Evolutionary conservation across 2,888 invertebrate species (phyloP), one percentile per base, ranked within the genome.

Genomic region (Morinoia aosen): DNA sequence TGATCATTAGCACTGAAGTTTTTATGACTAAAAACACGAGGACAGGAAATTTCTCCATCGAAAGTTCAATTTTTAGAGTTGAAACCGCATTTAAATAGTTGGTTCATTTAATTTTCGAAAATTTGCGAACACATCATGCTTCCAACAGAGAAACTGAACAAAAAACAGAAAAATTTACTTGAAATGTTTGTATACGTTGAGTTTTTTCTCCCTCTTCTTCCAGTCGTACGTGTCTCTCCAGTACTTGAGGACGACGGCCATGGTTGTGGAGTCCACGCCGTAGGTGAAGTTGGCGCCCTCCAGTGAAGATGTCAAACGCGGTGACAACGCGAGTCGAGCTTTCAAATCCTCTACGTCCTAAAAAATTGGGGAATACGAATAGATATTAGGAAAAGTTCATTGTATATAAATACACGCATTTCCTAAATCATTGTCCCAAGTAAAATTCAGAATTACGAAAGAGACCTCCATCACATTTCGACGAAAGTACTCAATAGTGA

Each of bases 171-270:
- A 76, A 76, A 76, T 33, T 76, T 10, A 96, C 95, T 97, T 98
- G 97, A 97, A 99, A 96, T 99, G 98, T 0, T 98, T 98, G 97
- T 98, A 98, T 96, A 98, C 97, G 97, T 99, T 99, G n/a, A 99
- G 97, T 96, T 98, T 98, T 5, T 97, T 97, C 97, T 98, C 98
- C 19, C 98, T 97, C 95, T 98, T 98, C 58, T 97, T 97, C 98
- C 98, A 98, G 97, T 98, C 98, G 97, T 98, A 99, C 88, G 98
- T 98, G 25, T 98, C 98, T 88, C 96, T 96, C 99, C 99, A 99
- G 97, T 98, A 98, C 93, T 98, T 98, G 0, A 98, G 97, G 14
- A 99, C 97, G 96, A 98, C 98, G 25, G 98, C 97, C 10, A 99
- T 97, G 96, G 98, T 98, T 88, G 98, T 97, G 0, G 98, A 97